Percentiles rank a stretch among this genome's conserved stretches.
Conservation (phyloP, 2,797 vertebrate genomes). For the Philypnodon macrostomus region DNA sequence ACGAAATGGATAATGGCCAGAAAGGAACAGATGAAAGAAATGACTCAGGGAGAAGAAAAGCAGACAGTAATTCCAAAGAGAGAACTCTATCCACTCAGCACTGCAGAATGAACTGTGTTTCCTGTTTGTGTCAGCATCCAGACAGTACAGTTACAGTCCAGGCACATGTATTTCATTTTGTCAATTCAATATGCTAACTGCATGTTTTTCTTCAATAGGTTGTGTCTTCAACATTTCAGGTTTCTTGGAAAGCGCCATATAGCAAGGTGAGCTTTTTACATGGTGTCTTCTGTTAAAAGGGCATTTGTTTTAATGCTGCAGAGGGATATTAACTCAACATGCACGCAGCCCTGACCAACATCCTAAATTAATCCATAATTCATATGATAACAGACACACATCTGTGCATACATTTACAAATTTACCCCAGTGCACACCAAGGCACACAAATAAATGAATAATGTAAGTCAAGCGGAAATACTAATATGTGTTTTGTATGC, state of each 20-base stretch:
- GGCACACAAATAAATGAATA: conserved; percentile 36
- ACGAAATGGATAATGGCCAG: conserved; percentile 30
- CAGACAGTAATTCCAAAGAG: conserved; percentile 32
- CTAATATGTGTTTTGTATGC: conserved; percentile 69
- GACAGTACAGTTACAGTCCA: conserved; percentile 15
- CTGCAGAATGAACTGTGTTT: conserved; percentile 52
- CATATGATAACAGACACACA: conserved; percentile 43
- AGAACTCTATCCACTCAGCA: conserved; percentile 27
- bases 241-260: conserved; percentile 97
- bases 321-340: conserved; percentile 45
- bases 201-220: conserved; percentile 67
- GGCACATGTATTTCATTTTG: conserved; percentile 23
- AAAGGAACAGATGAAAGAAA: conserved; percentile 49
- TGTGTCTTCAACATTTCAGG: conserved; percentile 97
- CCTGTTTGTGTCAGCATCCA: conserved; percentile 51
- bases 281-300: background rate
- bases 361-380: conserved; percentile 47
- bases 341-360: conserved; percentile 26
- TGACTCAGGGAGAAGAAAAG: conserved; percentile 41
- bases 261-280: conserved; percentile 82
- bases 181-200: background rate
- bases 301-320: conserved; percentile 19
- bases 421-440: conserved; percentile 18
- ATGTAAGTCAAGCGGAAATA: conserved; percentile 46
- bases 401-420: conserved; percentile 38